Base-by-base conservation (phyloP, 1,140 invertebrate genomes). In the Helicorthomorpha holstii region DNA sequence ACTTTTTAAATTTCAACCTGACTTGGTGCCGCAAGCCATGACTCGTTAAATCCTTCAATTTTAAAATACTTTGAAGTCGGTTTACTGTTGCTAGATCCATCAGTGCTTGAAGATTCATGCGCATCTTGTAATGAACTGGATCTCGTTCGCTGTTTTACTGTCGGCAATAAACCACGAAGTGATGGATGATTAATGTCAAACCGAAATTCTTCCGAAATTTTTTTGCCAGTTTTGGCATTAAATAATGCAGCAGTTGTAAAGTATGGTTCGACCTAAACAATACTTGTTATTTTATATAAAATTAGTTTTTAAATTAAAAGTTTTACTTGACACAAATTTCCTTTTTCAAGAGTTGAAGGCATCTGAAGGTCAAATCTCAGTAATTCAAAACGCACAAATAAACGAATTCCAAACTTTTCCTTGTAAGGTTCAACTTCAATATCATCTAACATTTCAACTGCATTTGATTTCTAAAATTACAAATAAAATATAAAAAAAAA, bases 161-260 rank as follows among this genome's bases (percentile, higher is more conserved):
- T 59, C n/a, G 73, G 73, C 43, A 81, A 58, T 64, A 83, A 70
- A 48, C 69, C 69, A 24, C 69, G 67, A 1, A 81, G 74, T 55
- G 71, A 69, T 2, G 74, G 66, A 55, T 83, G 76, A 68, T 93
- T 93, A 1, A 92, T 70, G 66, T 93, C 85, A 64, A 92, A 88
- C 65, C 90, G 80, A 69, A 94, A 95, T 66, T 91, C 90, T 67
- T 95, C 91, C 1, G 85, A 86, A 22, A 95, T 71, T 69, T 94
- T 94, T 59, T 78, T 77, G 14, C 83, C 83, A 55, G 80, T 77
- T 61, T 80, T 80, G 1, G 82, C 81, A 74, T 95, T 90, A 66
- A 85, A 95, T 3, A 96, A 64, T 46, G 85, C 79, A 44, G 95
- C 69, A 10, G 80, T 79, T 2, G 89, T 83, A 59, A 87, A 84